Conservation (phyloP, 2,797 vertebrate species). For the Tamandua tetradactyla region DNA sequence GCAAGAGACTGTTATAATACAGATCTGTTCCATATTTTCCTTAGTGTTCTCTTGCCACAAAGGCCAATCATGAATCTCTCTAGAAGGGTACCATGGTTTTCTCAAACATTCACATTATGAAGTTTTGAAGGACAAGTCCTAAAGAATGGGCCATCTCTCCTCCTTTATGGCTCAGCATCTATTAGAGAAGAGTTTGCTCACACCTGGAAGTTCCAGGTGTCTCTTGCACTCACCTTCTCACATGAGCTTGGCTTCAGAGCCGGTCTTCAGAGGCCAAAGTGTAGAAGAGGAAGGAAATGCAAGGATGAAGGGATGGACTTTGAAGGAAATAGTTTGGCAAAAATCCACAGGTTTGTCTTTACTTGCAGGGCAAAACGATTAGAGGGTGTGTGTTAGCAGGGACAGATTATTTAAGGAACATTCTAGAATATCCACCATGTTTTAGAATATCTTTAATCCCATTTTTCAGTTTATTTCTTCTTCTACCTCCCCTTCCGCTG, state of each 20-base stretch:
- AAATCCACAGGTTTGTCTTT: background rate
- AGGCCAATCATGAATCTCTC: slow-evolving; percentile 71
- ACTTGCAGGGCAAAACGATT: slow-evolving; percentile 47
- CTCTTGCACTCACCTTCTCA: background rate
- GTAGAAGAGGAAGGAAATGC: background rate
- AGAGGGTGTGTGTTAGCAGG: background rate
- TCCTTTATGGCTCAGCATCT: background rate
- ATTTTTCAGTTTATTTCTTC: background rate
- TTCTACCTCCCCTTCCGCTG: background rate
- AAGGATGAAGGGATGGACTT: background rate
- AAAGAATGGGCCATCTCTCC: no score
- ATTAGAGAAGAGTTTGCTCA: background rate
- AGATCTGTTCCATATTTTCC: slow-evolving; percentile 73
- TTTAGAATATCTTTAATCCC: background rate
- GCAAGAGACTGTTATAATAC: background rate
- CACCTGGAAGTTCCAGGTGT: background rate
- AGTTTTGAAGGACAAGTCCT: background rate
- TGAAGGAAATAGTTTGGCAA: background rate
- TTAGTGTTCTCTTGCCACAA: slow-evolving; percentile 73
- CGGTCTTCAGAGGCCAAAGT: background rate
- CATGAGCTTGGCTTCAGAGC: background rate
- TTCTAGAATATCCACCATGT: background rate
- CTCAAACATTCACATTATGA: slow-evolving; percentile 29
- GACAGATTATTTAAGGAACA: background rate
- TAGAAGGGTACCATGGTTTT: slow-evolving; percentile 55